Evolutionary conservation across 2,797 vertebrate species (phyloP).

Genomic region (Pipistrellus pipistrellus): DNA sequence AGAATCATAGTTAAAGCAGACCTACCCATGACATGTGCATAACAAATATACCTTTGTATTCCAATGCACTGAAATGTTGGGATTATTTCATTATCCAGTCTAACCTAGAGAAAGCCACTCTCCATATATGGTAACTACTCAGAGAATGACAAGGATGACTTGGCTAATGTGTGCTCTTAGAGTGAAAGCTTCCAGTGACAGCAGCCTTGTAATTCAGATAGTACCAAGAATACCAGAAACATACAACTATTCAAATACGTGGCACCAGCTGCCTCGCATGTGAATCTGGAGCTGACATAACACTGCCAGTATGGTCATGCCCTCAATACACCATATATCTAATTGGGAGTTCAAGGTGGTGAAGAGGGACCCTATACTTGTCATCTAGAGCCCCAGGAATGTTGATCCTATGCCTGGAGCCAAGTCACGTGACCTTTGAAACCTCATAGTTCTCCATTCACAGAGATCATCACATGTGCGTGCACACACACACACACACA

Average conservation of each 20-base stretch:
- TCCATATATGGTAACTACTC: neutral
- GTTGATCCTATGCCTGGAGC: neutral
- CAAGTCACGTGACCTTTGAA: neutral
- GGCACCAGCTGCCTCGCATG: neutral
- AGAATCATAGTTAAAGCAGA: neutral
- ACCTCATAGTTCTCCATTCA: neutral
- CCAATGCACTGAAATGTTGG: neutral
- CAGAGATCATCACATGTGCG: neutral
- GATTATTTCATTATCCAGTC: neutral
- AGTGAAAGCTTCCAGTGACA: neutral
- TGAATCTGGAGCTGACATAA: neutral
- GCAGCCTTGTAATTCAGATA: neutral
- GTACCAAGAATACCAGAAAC: neutral
- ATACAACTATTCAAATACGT: neutral
- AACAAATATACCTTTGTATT: neutral
- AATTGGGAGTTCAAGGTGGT: neutral
- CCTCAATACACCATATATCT: neutral
- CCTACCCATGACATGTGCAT: neutral
- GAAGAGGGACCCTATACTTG: neutral
- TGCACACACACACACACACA: no score
- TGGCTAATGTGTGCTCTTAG: neutral
- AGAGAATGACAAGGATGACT: neutral
- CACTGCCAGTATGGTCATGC: rapidly evolving
- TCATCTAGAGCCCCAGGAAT: neutral
- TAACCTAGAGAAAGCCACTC: neutral